These are phyloP conservation scores for Leptogaster cylindrica DNA, from an alignment of 2,888 invertebrate genomes.

Conservation along the genomic window DNA sequence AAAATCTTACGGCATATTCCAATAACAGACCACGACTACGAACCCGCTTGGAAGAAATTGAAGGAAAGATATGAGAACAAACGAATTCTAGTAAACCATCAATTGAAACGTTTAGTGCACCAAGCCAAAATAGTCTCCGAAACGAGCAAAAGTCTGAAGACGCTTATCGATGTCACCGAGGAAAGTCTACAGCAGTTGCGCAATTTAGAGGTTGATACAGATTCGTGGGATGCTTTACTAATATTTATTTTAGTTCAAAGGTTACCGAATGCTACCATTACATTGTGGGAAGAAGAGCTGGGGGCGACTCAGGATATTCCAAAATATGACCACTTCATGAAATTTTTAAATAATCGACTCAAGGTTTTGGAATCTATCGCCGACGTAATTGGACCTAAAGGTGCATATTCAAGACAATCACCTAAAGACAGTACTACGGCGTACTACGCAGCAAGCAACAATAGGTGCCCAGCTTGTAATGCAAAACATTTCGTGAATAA, in stretches of 20 bases:
- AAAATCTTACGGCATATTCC: constrained; percentile 23
- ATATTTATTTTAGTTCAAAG: neutral
- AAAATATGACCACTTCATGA: neutral
- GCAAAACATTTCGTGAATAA: neutral
- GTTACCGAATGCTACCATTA: neutral
- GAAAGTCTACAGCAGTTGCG: neutral
- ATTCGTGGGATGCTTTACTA: neutral
- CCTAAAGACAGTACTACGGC: neutral
- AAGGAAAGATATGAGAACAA: constrained; percentile 43
- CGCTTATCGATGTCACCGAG: constrained; percentile 27
- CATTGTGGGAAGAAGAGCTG: constrained; percentile 4
- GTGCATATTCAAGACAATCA: too few species aligned
- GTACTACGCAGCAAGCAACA: too few species aligned
- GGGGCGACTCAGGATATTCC: neutral
- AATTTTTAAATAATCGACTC: neutral
- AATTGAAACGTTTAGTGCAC: constrained; percentile 35
- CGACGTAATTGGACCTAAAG: neutral
- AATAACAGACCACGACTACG: constrained; percentile 35
- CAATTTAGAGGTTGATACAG: neutral
- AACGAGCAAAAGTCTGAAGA: constrained; percentile 23
- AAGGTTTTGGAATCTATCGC: neutral
- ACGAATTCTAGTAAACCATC: constrained; percentile 40
- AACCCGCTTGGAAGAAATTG: constrained; percentile 28
- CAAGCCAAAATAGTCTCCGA: neutral
- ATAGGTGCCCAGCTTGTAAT: neutral